A percentile compares a stretch with the other conserved stretches of the same genome.
Evolutionary conservation across 2,113 vertebrate species (phyloP).

Genomic region (Lophochroa leadbeateri): DNA sequence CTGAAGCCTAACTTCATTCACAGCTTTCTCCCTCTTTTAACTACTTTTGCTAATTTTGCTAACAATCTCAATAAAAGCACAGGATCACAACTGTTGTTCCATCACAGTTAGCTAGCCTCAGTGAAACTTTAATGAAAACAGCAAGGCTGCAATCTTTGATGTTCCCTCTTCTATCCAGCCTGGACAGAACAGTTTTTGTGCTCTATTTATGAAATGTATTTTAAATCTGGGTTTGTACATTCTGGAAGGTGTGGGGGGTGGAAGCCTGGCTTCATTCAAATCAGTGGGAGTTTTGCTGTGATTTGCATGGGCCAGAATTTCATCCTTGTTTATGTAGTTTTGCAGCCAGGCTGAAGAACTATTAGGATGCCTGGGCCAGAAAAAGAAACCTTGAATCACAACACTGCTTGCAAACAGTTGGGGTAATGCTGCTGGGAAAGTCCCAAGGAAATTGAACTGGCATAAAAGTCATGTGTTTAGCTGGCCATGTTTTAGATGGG

Average conservation of each 20-base stretch:
- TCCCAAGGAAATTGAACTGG: constrained; percentile 43
- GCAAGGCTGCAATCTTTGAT: background rate
- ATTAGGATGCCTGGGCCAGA: constrained; percentile 28
- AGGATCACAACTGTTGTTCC: background rate
- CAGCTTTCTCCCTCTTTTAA: constrained; percentile 6
- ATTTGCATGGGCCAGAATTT: constrained; percentile 36
- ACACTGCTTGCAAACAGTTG: constrained; percentile 9
- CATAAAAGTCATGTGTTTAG: background rate
- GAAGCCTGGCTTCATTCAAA: constrained; percentile 44
- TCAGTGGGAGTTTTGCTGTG: constrained; percentile 27
- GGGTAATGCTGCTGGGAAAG: constrained; percentile 47
- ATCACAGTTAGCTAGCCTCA: background rate
- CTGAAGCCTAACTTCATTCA: background rate
- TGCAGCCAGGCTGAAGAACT: constrained; percentile 45
- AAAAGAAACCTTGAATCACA: constrained; percentile 29
- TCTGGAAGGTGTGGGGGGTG: background rate
- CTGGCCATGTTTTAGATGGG: background rate
- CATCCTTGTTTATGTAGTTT: constrained; percentile 43
- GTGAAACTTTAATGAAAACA: constrained; percentile 23
- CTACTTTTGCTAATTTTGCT: constrained; percentile 30
- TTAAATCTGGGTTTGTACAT: constrained; percentile 24
- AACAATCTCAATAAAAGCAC: background rate
- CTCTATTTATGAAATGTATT: constrained; percentile 31
- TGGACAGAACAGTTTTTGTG: background rate
- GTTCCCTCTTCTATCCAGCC: background rate